These are phyloP conservation scores for Eudyptes chrysolophus DNA, from an alignment of 2,113 vertebrate genomes.

Conservation along the genomic window DNA sequence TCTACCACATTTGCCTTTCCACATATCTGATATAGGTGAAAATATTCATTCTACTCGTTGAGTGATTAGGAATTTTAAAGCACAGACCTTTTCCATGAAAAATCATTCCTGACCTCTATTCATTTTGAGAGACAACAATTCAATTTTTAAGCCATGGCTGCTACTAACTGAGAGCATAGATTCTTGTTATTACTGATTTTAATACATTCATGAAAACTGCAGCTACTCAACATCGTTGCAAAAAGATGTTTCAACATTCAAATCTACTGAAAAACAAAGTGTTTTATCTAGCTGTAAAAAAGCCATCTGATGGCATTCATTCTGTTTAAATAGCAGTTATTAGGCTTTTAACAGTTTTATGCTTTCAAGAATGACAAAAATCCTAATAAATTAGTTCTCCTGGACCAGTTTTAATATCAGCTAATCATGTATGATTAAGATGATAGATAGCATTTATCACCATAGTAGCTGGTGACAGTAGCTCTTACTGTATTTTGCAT, in stretches of 20 bases:
- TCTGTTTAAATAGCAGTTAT: slow-evolving; percentile 17
- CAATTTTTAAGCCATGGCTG: background rate
- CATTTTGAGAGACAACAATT: background rate
- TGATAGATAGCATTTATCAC: slow-evolving; percentile 16
- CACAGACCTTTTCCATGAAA: background rate
- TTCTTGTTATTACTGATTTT: background rate
- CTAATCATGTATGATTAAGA: slow-evolving; percentile 26
- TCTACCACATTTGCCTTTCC: background rate
- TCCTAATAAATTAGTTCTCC: background rate
- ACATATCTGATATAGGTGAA: background rate
- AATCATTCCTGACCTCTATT: background rate
- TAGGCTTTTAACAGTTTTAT: background rate
- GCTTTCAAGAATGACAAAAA: slow-evolving; percentile 7
- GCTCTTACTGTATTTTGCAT: background rate
- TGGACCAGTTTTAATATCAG: background rate
- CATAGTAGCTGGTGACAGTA: slow-evolving; percentile 24
- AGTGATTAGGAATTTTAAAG: background rate
- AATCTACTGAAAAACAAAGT: background rate
- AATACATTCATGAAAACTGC: background rate
- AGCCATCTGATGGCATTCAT: background rate
- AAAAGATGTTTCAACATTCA: background rate
- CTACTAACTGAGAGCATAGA: background rate
- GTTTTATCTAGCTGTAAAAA: background rate
- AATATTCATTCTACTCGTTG: background rate
- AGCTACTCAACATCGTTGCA: background rate